Conservation (phyloP, 2,113 vertebrate species). For the Nycticryphes semicollaris region DNA sequence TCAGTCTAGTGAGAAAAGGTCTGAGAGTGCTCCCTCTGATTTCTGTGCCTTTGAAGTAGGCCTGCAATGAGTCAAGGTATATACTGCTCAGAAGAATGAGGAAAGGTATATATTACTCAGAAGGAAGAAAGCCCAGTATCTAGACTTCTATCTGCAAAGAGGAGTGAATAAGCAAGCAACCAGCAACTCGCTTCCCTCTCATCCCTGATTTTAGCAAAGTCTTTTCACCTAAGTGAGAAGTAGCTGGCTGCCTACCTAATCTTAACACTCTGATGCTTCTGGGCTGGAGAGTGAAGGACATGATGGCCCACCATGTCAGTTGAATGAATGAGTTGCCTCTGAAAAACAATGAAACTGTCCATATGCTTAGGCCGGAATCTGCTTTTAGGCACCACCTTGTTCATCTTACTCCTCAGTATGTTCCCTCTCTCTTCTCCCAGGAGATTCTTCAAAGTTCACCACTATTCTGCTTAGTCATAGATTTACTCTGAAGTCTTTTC, state of each 20-base stretch:
- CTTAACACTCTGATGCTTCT: background rate
- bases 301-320: fast-evolving
- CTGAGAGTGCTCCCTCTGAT: background rate
- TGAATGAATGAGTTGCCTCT: background rate
- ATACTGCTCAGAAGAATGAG: slow-evolving; percentile 20
- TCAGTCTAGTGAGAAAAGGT: background rate
- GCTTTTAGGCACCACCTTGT: background rate
- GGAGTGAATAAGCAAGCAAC: background rate
- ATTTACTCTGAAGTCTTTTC: background rate
- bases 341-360: background rate
- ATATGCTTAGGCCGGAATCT: background rate
- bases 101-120: background rate
- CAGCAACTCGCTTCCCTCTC: background rate
- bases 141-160: background rate
- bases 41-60: slow-evolving; percentile 42
- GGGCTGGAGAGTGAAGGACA: background rate
- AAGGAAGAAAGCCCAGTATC: background rate
- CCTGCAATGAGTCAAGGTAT: slow-evolving; percentile 24
- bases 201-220: background rate
- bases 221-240: background rate
- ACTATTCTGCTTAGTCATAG: background rate
- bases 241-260: background rate
- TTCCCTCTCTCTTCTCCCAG: background rate
- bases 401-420: background rate
- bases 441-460: background rate